Evolutionary conservation across 2,888 invertebrate species (phyloP).

Genomic region (Lydus trimaculatus): DNA sequence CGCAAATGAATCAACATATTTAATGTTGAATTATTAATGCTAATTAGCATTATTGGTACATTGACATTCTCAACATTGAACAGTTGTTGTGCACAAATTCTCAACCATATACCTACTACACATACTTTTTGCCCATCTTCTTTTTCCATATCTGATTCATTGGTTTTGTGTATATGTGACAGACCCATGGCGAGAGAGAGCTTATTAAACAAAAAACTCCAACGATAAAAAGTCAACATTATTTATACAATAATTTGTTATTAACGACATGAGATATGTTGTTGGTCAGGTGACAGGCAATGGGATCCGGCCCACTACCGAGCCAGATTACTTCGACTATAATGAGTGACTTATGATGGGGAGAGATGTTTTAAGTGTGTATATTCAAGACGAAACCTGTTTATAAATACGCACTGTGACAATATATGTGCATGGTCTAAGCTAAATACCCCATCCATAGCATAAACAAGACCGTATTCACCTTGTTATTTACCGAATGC

Average conservation of each 20-base stretch:
- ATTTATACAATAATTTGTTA: conserved; percentile 45
- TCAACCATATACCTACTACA: too few species aligned
- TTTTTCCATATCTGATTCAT: conserved; percentile 21
- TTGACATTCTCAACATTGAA: conserved; percentile 23
- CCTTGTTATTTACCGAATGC: conserved; percentile 33
- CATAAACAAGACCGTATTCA: conserved; percentile 35
- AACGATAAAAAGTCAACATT: conserved; percentile 36
- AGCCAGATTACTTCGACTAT: conserved; percentile 33
- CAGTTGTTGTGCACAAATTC: conserved; percentile 12
- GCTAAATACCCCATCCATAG: conserved; percentile 29
- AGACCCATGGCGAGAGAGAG: conserved; percentile 23
- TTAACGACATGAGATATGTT: conserved; percentile 41
- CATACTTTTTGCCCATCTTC: not conserved
- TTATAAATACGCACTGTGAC: conserved; percentile 33
- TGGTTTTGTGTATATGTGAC: conserved; percentile 9
- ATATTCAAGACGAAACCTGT: conserved; percentile 33
- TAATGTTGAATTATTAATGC: conserved; percentile 31
- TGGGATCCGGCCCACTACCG: conserved; percentile 35
- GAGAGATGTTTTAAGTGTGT: conserved; percentile 33
- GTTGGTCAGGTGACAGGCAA: conserved; percentile 40
- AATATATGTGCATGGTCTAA: conserved; percentile 30
- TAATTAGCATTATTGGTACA: conserved; percentile 27
- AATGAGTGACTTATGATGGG: conserved; percentile 40
- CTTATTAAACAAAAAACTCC: conserved; percentile 29
- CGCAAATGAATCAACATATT: conserved; percentile 20